Base-by-base conservation (phyloP, 2,888 invertebrate genomes). In the Melanophora roralis region DNA sequence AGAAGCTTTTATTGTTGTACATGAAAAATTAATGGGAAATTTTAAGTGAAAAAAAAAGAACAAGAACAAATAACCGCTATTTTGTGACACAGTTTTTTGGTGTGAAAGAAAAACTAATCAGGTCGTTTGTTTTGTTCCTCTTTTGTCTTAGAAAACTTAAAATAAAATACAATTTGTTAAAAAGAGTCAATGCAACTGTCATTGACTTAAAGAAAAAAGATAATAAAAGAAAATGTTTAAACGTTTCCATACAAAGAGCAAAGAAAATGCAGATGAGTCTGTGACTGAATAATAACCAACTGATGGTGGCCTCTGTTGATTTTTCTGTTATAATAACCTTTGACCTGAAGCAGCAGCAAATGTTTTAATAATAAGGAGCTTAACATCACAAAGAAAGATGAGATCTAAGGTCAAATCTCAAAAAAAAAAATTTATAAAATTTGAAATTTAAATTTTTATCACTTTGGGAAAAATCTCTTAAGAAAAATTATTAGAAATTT, bases 251-350 rank as follows among this genome's bases (percentile, higher is more conserved):
- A n/a, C 11, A 65, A 7, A 49, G 32, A 9, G 9, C 32, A 34
- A 19, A 36, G 16, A 38, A 60, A 60, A 47, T 12, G 14, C 12
- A 43, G 1, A 9, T n/a, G 19, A 51, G 14, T 0, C 21, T 38
- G 16, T 9, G 38, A 51, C 11, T 23, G 40, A 38, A 23, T 23
- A 19, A 14, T 11, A 34, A 34, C 43, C 27, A 53, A 23, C 36
- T 43, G 38, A 51, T 62, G 71, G 14, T 64, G 71, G 49, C 16
- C 32, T 55, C 21, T 60, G 72, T 72, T 72, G 76, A 5, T 27
- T 67, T 57, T 62, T 73, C 47, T 80, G 80, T 80, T 80, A 80
- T 77, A 80, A 73, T 80, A 80, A 80, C 80, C 80, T 80, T 80
- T 80, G 80, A 80, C 80, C 68, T 73, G 72, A 34, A 51, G 65